Percentiles rank a stretch among this genome's conserved stretches.
Conservation (phyloP, 2,797 vertebrate genomes). For the Aphelocoma californica region DNA sequence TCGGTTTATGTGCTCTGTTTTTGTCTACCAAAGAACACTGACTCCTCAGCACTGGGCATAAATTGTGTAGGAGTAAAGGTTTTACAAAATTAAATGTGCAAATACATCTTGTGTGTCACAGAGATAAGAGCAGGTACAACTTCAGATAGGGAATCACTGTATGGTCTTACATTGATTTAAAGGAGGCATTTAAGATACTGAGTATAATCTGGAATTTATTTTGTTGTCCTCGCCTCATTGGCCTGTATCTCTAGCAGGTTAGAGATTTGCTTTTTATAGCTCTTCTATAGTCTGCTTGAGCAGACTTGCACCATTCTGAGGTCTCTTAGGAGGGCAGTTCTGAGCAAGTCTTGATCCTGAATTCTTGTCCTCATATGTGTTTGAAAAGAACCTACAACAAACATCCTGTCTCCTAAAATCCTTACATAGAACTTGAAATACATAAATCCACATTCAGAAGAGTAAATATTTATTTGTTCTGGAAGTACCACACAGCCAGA, state of each 20-base stretch:
- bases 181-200: neutral
- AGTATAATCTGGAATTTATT: neutral
- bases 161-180: neutral
- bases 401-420: neutral
- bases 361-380: neutral
- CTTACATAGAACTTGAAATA: neutral
- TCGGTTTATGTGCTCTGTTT: neutral
- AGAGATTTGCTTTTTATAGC: neutral
- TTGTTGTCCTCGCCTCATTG: neutral
- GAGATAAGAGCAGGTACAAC: neutral
- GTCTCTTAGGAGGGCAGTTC: neutral
- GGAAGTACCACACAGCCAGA: neutral
- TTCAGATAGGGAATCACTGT: neutral
- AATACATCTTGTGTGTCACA: neutral
- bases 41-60: neutral
- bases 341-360: neutral
- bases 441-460: neutral
- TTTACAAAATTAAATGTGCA: neutral
- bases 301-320: neutral
- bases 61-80: neutral
- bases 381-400: neutral
- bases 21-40: neutral
- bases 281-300: neutral
- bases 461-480: neutral
- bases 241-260: neutral